phyloP scores from a whole-genome alignment of 2,888 invertebrate genomes.

The Tolmerus cingulatus region DNA sequence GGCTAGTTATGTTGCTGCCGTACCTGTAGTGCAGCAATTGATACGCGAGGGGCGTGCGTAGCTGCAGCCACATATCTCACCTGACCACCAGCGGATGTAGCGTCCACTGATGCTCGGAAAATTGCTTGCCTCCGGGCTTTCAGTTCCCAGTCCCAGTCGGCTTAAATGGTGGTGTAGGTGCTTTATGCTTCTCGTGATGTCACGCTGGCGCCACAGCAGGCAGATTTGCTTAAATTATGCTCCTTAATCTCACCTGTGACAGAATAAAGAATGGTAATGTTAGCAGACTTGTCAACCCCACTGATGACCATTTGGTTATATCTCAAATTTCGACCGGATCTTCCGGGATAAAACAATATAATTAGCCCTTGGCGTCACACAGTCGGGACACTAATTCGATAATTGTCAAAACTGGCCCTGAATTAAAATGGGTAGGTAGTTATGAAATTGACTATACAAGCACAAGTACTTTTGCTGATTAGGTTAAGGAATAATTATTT shows the following conservation, averaged over 20 bases:
- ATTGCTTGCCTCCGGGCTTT: conserved; percentile 28
- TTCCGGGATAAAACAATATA: neutral
- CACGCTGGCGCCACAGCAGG: neutral
- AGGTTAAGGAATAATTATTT: too few species aligned
- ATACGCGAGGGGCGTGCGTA: conserved; percentile 5
- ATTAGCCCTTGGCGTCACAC: neutral
- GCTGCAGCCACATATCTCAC: neutral
- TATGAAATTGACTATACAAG: too few species aligned
- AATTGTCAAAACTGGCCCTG: neutral
- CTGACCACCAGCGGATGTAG: neutral
- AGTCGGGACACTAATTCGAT: neutral
- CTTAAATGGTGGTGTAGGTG: neutral
- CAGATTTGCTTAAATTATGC: neutral
- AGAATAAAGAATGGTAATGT: neutral
- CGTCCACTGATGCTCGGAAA: conserved; percentile 19
- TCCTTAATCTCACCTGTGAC: neutral
- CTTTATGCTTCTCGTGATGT: neutral
- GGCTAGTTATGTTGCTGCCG: neutral
- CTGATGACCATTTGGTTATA: neutral
- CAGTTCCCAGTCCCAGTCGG: neutral
- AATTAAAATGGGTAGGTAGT: too few species aligned
- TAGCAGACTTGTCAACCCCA: neutral
- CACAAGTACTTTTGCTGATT: too few species aligned
- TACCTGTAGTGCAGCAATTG: conserved; percentile 15
- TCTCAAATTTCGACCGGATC: neutral